These are phyloP conservation scores for Lepus timidus DNA, from an alignment of 2,113 vertebrate genomes.

Conservation along the genomic window DNA sequence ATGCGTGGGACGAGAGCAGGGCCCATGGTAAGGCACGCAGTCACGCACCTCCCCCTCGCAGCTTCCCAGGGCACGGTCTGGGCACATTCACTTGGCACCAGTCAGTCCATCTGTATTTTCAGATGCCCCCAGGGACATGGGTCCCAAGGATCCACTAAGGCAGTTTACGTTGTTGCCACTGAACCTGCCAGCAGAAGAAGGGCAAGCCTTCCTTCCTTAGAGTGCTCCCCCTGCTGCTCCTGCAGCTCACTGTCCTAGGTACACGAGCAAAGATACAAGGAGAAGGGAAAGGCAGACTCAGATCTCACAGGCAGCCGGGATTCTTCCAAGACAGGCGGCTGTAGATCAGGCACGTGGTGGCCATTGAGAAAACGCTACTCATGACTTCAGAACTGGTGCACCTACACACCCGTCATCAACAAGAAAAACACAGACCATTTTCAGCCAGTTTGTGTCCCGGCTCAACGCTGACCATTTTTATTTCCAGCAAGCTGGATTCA, in stretches of 20 bases:
- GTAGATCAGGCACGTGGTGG: background rate
- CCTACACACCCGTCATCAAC: background rate
- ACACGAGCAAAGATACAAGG: background rate
- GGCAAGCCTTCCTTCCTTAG: background rate
- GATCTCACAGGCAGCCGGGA: background rate
- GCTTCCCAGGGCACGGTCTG: background rate
- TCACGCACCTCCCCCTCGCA: background rate
- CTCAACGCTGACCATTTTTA: constrained; percentile 47
- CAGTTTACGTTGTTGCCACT: background rate
- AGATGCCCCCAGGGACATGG: background rate
- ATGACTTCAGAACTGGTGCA: constrained; percentile 13
- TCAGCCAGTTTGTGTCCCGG: background rate
- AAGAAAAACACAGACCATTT: background rate
- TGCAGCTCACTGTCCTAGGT: constrained; percentile 33
- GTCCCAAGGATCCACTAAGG: background rate
- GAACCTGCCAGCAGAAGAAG: background rate
- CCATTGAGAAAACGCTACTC: background rate
- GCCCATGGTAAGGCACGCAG: background rate
- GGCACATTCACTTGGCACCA: background rate
- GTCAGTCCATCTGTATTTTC: background rate
- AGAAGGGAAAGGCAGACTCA: background rate
- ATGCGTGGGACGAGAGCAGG: background rate
- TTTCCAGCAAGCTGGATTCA: constrained; percentile 5
- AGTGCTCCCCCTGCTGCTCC: background rate
- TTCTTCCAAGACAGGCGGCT: background rate